Conservation (phyloP, 2,797 vertebrate species). For the Liasis olivaceus region DNA sequence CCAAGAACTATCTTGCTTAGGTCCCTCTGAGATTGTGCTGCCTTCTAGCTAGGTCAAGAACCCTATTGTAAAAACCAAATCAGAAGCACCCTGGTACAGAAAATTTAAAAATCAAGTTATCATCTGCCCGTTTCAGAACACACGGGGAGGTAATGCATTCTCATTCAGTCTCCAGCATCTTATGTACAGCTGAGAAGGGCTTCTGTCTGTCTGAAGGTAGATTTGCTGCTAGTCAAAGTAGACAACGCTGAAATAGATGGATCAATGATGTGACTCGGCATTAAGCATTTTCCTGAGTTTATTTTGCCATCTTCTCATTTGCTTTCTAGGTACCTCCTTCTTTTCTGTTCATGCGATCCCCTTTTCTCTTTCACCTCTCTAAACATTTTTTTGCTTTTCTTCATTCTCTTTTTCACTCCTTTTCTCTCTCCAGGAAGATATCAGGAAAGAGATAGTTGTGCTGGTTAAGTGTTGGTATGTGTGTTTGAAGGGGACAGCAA, state of each 20-base stretch:
- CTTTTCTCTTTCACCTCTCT: background rate
- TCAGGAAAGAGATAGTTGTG: background rate
- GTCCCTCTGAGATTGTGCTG: background rate
- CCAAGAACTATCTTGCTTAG: background rate
- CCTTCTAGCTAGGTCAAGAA: background rate
- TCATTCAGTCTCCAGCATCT: background rate
- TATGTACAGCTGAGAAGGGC: background rate
- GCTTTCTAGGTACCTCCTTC: background rate
- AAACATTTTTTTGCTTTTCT: background rate
- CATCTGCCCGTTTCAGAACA: background rate
- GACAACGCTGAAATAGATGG: background rate
- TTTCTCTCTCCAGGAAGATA: background rate
- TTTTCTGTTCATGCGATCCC: background rate
- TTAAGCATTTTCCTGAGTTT: background rate
- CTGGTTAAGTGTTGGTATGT: background rate
- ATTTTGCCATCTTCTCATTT: background rate
- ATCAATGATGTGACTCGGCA: background rate
- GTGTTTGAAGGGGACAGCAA: background rate
- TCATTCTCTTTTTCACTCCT: background rate
- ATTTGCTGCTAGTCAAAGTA: background rate
- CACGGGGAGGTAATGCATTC: background rate
- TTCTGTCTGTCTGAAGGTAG: background rate
- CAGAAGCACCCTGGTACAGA: background rate
- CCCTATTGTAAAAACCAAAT: background rate
- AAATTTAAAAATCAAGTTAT: background rate